A percentile compares a stretch with the other conserved stretches of the same genome.
These are phyloP conservation scores for Climacteris rufus DNA, from an alignment of 2,113 vertebrate species.

Conservation along the genomic window DNA sequence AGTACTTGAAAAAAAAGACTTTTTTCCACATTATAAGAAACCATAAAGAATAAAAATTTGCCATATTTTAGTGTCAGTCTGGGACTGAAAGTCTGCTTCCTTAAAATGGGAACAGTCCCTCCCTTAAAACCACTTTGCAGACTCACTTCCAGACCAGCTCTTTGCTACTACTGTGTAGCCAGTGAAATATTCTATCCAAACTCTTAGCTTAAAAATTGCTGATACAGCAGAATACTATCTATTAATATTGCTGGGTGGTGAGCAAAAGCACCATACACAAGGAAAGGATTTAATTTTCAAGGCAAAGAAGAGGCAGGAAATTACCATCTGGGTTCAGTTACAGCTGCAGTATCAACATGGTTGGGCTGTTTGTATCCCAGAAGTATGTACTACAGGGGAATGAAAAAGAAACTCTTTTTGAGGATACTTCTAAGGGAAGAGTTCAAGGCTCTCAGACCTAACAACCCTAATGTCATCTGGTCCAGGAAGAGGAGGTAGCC, in stretches of 20 bases:
- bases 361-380: background rate
- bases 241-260: background rate
- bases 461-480: background rate
- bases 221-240: background rate
- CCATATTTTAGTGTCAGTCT: background rate
- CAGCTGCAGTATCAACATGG: background rate
- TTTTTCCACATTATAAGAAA: background rate
- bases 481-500: background rate
- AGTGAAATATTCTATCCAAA: background rate
- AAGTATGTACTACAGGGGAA: background rate
- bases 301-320: slow-evolving; percentile 29
- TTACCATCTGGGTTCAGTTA: slow-evolving; percentile 43
- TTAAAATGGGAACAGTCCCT: background rate
- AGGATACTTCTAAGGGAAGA: slow-evolving; percentile 10
- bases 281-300: slow-evolving; percentile 34
- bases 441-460: background rate
- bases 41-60: background rate
- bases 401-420: background rate
- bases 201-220: background rate
- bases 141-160: background rate
- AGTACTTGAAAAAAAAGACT: background rate
- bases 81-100: background rate
- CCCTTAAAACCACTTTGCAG: background rate
- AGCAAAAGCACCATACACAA: background rate
- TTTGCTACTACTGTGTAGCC: background rate